Base-by-base conservation (phyloP, 2,888 invertebrate genomes). In the Camponotus fellah region DNA sequence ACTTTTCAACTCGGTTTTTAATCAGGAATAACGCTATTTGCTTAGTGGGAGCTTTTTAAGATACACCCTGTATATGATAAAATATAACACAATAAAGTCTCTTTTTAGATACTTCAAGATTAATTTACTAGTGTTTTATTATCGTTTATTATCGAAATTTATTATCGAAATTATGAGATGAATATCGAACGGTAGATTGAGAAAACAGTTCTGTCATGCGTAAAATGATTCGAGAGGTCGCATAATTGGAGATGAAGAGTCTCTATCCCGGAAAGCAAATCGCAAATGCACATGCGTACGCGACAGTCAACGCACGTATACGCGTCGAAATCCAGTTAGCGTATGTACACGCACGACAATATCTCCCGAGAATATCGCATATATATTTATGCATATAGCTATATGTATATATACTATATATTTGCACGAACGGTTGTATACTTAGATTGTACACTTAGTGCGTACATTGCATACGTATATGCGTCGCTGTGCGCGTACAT, bases 161-260 rank as follows among this genome's bases (percentile, higher is more conserved):
- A 77, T 77, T 76, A 75, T 74, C 65, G 32, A 80, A 86, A 90
- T 88, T 89, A 79, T 68, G 72, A 40, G 12, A 81, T 53, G 75
- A 65, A 88, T 74, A 83, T 62, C 82, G 68, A 65, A 40, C 75
- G 80, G 84, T 62, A 85, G 81, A 88, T 88, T 82, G 83, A 69
- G 85, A 74, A 77, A 90, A 88, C 75, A 85, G 85, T 89, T 90
- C 85, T 87, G 83, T 82, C 26, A 62, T 76, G 77, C 72, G 83
- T 71, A 80, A 75, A 89, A 88, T 65, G 79, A 49, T 83, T 82
- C 71, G 82, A 88, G 88, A 62, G 88, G 84, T 88, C 68, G 85
- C 83, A 80, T 87, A 89, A 89, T 89, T 89, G 84, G 79, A 81
- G 66, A 71, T 77, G 85, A 53, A 53, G 53, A 53, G 72, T 72